phyloP scores from a whole-genome alignment of 2,888 invertebrate species.

The Neoaliturus tenellus region DNA sequence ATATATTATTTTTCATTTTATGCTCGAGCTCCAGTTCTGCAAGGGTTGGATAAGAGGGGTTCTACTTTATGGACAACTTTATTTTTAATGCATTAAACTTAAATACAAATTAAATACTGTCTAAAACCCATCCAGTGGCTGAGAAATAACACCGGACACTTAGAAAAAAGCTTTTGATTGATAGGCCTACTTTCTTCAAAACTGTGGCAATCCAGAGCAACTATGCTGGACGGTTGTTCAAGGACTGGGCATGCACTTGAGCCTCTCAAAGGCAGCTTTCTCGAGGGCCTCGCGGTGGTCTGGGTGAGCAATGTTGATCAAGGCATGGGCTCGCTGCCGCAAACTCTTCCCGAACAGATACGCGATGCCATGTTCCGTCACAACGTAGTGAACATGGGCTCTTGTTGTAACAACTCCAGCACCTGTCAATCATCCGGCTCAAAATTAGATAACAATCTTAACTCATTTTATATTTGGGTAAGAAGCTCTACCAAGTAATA shows the following conservation, averaged over 20 bases:
- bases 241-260: slow-evolving; percentile 85
- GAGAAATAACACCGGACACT: background rate
- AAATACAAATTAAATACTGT: background rate
- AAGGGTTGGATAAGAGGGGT: no score
- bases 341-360: slow-evolving; percentile 92
- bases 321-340: slow-evolving; percentile 91
- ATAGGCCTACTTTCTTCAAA: background rate
- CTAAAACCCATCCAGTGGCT: background rate
- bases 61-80: no score
- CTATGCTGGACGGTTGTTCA: slow-evolving; percentile 68
- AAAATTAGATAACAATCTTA: no score
- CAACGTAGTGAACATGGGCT: slow-evolving; percentile 95
- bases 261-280: slow-evolving; percentile 90
- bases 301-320: slow-evolving; percentile 94
- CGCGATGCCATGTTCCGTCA: slow-evolving; percentile 95
- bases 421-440: slow-evolving; percentile 75
- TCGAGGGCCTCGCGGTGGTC: slow-evolving; percentile 89
- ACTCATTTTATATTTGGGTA: no score
- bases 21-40: no score
- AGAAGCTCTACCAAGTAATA: no score
- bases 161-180: background rate
- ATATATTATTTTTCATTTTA: no score
- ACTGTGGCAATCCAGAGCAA: background rate
- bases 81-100: no score
- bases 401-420: slow-evolving; percentile 96